Conservation (phyloP, 2,113 vertebrate species). For the Misgurnus anguillicaudatus region DNA sequence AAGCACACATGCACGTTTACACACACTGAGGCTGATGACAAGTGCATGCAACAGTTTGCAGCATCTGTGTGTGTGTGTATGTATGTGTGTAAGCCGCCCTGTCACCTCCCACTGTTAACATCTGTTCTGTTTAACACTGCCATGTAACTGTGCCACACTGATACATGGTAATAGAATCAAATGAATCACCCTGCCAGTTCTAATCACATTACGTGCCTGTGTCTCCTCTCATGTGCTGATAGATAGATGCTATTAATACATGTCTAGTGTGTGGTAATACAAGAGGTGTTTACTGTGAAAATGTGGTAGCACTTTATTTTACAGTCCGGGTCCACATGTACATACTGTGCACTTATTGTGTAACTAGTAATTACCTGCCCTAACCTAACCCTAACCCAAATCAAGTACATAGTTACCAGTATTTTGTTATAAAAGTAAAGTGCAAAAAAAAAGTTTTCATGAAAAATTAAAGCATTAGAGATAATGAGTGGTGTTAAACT, state of each 20-base stretch:
- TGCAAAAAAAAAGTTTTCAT: too few relatives aligned
- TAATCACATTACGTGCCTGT: constrained; percentile 47
- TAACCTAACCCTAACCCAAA: too few relatives aligned
- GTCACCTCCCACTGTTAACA: constrained; percentile 88
- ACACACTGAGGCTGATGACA: constrained; percentile 67
- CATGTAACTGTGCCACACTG: constrained; percentile 57
- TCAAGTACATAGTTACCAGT: too few relatives aligned
- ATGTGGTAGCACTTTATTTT: too few relatives aligned
- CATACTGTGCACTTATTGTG: too few relatives aligned
- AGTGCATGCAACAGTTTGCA: constrained; percentile 82
- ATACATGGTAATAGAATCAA: constrained; percentile 61
- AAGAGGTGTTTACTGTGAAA: background rate
- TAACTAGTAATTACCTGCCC: too few relatives aligned
- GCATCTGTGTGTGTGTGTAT: constrained; percentile 75
- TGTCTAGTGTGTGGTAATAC: background rate
- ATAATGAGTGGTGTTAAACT: too few relatives aligned
- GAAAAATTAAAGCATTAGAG: too few relatives aligned
- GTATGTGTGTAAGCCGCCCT: constrained; percentile 69
- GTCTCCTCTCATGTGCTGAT: constrained; percentile 29
- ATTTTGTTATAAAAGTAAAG: too few relatives aligned
- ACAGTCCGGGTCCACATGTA: too few relatives aligned
- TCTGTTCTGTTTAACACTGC: constrained; percentile 77
- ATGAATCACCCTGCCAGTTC: constrained; percentile 58
- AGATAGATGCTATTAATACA: constrained; percentile 40
- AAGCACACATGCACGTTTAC: constrained; percentile 60